These are phyloP conservation scores for Merluccius polli DNA, from an alignment of 2,797 vertebrate species.

Conservation along the genomic window DNA sequence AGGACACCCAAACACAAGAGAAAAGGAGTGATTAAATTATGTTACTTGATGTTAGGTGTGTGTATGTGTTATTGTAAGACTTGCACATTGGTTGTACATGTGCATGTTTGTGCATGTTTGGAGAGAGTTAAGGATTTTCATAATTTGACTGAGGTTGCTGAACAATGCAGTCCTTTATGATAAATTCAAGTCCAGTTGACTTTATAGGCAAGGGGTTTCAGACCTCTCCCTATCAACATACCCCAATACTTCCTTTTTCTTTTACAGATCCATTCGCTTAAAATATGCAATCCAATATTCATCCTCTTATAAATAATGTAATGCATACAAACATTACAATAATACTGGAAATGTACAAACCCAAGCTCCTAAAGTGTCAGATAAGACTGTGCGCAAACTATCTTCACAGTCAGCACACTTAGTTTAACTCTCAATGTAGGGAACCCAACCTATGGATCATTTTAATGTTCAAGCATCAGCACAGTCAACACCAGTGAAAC, in stretches of 20 bases:
- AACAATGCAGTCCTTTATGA: background rate
- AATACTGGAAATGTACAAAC: background rate
- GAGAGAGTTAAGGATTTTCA: background rate
- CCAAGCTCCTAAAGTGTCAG: background rate
- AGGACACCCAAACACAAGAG: slow-evolving; percentile 38
- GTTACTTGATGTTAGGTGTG: slow-evolving; percentile 20
- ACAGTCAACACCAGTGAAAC: background rate
- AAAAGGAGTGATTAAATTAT: slow-evolving; percentile 41
- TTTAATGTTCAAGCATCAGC: background rate
- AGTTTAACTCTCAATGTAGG: background rate
- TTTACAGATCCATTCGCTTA: background rate
- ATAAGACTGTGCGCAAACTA: background rate
- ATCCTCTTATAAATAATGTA: background rate
- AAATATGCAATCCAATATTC: background rate
- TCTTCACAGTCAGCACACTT: background rate
- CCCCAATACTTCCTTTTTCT: too few species aligned
- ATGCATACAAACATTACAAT: background rate
- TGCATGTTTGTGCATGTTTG: slow-evolving; percentile 1
- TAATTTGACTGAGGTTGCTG: background rate
- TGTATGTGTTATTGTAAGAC: slow-evolving; percentile 26
- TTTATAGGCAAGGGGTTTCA: background rate
- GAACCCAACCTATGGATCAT: too few species aligned
- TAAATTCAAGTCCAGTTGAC: background rate
- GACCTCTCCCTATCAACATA: background rate
- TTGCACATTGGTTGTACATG: slow-evolving; percentile 7